These are phyloP conservation scores for Conus betulinus DNA, from an alignment of 1,140 invertebrate genomes.

Conservation along the genomic window DNA sequence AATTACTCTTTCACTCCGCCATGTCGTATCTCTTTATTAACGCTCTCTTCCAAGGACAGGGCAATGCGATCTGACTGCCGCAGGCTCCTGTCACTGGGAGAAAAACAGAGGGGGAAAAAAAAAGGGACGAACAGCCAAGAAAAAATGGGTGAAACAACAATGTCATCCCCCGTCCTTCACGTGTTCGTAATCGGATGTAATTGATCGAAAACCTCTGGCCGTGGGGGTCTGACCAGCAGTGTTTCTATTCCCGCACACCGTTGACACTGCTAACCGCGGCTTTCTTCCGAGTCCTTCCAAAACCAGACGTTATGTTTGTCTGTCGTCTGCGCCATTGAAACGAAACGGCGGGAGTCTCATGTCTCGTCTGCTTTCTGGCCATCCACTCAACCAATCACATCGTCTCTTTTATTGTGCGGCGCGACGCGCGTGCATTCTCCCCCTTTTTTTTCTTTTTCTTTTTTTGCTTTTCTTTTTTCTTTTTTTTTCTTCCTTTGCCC, in stretches of 20 bases:
- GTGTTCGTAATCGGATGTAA: not conserved
- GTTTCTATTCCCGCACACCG: not conserved
- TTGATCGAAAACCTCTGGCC: not conserved
- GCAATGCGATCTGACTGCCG: not conserved
- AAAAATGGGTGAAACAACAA: no score
- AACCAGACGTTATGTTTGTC: not conserved
- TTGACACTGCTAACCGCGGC: not conserved
- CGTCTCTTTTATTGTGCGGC: not conserved
- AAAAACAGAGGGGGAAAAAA: not conserved
- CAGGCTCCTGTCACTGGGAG: not conserved
- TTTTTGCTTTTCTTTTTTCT: no score
- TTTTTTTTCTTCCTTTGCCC: no score
- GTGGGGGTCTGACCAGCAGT: no score
- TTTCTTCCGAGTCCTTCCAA: not conserved
- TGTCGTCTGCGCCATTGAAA: constrained; percentile 17
- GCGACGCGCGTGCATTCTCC: not conserved
- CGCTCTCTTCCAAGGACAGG: not conserved
- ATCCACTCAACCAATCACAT: constrained; percentile 5
- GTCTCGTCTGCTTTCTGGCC: not conserved
- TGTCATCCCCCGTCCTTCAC: not conserved
- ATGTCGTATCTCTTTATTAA: not conserved
- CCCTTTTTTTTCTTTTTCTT: no score
- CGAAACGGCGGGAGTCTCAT: not conserved
- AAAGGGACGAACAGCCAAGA: not conserved
- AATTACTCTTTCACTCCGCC: not conserved